Evolutionary conservation across 2,888 invertebrate genomes (phyloP).

Genomic region (Pterobdella sp.): DNA sequence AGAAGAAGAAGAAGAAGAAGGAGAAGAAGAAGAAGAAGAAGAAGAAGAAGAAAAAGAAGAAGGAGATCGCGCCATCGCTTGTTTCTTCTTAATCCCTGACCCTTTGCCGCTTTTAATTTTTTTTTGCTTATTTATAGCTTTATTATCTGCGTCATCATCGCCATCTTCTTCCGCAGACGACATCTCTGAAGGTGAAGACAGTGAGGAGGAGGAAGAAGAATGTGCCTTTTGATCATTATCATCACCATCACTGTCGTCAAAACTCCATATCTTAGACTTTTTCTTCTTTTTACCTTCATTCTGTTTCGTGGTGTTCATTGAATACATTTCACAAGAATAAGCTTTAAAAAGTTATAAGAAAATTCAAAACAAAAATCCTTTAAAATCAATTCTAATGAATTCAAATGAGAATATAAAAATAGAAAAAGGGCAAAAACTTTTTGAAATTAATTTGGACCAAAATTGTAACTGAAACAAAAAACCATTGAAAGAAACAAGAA

Average conservation of each 20-base stretch:
- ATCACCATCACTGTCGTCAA: conserved; percentile 16
- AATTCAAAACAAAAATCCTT: neutral
- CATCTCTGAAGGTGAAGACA: neutral
- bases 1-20: neutral
- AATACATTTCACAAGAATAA: too few species aligned
- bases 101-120: neutral
- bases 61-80: too few species aligned
- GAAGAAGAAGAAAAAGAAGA: neutral
- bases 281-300: neutral
- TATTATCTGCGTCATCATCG: neutral
- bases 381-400: too few species aligned
- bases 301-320: neutral
- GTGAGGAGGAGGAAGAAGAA: conserved; percentile 9
- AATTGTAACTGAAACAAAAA: neutral
- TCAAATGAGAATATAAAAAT: too few species aligned
- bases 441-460: neutral
- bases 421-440: too few species aligned
- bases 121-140: conserved; percentile 1
- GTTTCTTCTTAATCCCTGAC: neutral
- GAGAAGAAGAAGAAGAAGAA: neutral
- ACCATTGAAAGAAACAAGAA: neutral
- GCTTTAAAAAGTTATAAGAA: neutral
- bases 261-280: neutral
- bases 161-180: neutral
- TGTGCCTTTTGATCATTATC: neutral